Conservation (phyloP, 2,797 vertebrate species). For the Tangara arthus region DNA sequence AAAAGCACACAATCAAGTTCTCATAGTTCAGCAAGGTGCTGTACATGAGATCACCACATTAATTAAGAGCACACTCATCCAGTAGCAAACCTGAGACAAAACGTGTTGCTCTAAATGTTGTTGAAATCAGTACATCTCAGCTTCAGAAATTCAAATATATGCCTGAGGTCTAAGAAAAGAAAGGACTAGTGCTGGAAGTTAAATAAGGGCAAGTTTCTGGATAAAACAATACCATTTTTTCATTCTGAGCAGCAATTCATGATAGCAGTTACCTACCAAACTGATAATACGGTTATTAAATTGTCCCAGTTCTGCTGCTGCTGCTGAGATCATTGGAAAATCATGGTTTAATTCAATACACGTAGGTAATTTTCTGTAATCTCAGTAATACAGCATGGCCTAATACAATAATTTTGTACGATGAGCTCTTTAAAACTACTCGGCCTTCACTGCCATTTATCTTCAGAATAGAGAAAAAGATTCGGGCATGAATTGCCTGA, state of each 20-base stretch:
- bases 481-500: not conserved
- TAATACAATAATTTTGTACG: not conserved
- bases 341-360: constrained; percentile 4
- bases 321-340: constrained; percentile 2
- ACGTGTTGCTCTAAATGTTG: not conserved
- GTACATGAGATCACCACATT: not conserved
- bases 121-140: not conserved
- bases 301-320: not conserved
- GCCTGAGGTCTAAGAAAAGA: not conserved
- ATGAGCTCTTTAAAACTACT: constrained; percentile 6
- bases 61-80: not conserved
- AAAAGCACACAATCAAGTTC: not conserved
- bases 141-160: constrained; percentile 7
- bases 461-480: not conserved
- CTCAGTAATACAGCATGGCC: not conserved
- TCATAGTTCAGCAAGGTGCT: not conserved
- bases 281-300: not conserved
- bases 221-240: constrained; percentile 8
- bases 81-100: not conserved
- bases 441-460: not conserved
- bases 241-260: not conserved
- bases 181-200: not conserved
- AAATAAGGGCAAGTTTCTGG: not conserved
- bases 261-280: not conserved
- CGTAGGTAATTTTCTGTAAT: not conserved